These are phyloP conservation scores for Agrenia bidenticulata DNA, from an alignment of 2,888 invertebrate species.

Conservation along the genomic window DNA sequence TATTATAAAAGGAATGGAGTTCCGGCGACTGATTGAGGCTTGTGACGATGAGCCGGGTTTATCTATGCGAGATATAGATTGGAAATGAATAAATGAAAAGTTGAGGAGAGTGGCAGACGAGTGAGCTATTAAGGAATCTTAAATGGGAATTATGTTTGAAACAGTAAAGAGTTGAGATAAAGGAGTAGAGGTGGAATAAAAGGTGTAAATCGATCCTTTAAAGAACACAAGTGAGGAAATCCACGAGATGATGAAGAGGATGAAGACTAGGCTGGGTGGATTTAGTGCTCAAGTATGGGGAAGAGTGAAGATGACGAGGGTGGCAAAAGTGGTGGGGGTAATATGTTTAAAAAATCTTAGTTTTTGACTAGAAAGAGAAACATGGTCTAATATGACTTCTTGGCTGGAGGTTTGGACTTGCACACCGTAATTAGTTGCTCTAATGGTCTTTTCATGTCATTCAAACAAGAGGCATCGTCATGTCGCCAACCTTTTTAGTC, in stretches of 20 bases:
- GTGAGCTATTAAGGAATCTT: conserved; percentile 16
- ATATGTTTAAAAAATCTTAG: conserved; percentile 2
- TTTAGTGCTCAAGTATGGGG: neutral
- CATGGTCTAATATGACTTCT: conserved; percentile 18
- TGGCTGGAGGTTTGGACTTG: conserved; percentile 22
- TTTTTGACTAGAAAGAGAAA: conserved; percentile 6
- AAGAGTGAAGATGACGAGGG: conserved; percentile 1
- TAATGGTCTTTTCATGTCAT: conserved; percentile 54
- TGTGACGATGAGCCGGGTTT: too few relatives aligned
- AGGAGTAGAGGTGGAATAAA: conserved; percentile 12
- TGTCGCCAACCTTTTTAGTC: conserved; percentile 52
- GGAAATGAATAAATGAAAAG: neutral
- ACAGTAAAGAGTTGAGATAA: conserved; percentile 4
- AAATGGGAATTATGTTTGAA: conserved; percentile 21
- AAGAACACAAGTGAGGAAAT: neutral
- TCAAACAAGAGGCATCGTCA: conserved; percentile 50
- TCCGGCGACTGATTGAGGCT: too few relatives aligned
- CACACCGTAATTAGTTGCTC: conserved; percentile 53
- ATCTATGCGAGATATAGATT: neutral
- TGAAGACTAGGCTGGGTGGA: neutral
- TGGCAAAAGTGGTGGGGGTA: neutral
- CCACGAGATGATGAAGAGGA: neutral
- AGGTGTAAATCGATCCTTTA: neutral
- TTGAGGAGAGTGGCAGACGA: neutral
- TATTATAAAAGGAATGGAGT: too few relatives aligned